Base-by-base conservation (phyloP, 2,888 invertebrate genomes). In the Drosophila rubida region DNA sequence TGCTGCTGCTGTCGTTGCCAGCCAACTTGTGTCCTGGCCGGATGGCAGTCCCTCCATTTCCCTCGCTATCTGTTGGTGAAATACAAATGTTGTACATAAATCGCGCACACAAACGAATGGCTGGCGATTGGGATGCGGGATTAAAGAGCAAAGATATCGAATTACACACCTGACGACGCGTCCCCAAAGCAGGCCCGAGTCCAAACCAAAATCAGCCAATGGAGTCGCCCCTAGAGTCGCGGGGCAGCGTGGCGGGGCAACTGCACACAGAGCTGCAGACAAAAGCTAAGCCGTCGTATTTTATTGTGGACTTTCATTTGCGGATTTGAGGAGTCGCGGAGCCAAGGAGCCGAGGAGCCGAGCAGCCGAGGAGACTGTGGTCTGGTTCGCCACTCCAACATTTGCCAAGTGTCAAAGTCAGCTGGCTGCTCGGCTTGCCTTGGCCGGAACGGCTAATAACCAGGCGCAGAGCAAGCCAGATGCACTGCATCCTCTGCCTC, bases 71-170 rank as follows among this genome's bases (percentile, higher is more conserved):
- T 53, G 65, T 48, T 50, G 37, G 71, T 61, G 60, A 58, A 75
- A 78, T 87, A 84, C 85, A 87, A 85, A 88, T 84, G 84, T 85
- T 51, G 69, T 70, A 88, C 84, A 88, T 85, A 85, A 85, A 88
- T 88, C 85, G 88, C 77, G 85, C 79, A 75, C 76, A 84, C 88
- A 84, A 88, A 87, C 84, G 84, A 88, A 88, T 85, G 82, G 69
- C 77, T 80, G 67, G 74, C 83, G 80, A 80, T 80, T 80, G 80
- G 83, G 77, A 60, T 71, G 80, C 80, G 85, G 84, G 88, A 85
- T 88, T 85, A 85, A 90, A 89, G 88, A 83, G 78, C 78, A 87
- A 88, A 90, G 90, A 90, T 90, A 90, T 90, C 91, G 88, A 87
- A 88, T 90, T 90, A 90, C 90, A 87, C 90, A 90, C 89, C 90